phyloP scores from a whole-genome alignment of 1,140 invertebrate species.

The Octopus sinensis region DNA sequence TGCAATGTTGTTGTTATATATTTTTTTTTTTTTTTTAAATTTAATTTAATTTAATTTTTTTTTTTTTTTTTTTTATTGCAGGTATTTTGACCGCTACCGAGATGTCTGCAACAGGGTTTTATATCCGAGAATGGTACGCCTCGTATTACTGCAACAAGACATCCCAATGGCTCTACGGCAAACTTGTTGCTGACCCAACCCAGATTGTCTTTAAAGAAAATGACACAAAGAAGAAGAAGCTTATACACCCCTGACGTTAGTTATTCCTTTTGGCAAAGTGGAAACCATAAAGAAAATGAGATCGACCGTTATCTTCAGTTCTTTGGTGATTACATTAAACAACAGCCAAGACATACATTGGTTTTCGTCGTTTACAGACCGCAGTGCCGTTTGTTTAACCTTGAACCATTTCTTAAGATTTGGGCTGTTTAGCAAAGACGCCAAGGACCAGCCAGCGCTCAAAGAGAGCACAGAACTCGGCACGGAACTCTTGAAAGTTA shows the following conservation, averaged over 20 bases:
- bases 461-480: constrained; percentile 27
- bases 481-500: constrained; percentile 22
- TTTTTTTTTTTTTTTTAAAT: too few species aligned
- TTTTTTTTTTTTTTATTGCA: too few species aligned
- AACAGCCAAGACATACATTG: constrained; percentile 25
- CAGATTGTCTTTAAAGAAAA: constrained; percentile 17
- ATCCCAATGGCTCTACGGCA: constrained; percentile 29
- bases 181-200: constrained; percentile 9
- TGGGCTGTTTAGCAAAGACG: background rate
- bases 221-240: background rate
- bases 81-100: too few species aligned
- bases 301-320: constrained; percentile 28
- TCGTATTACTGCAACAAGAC: constrained; percentile 25
- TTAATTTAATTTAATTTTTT: too few species aligned
- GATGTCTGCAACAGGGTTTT: too few species aligned
- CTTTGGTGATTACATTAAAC: constrained; percentile 21
- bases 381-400: constrained; percentile 15
- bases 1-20: too few species aligned
- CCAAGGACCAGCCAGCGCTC: background rate
- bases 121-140: constrained; percentile 18
- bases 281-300: constrained; percentile 25
- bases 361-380: constrained; percentile 31
- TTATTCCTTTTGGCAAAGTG: constrained; percentile 18
- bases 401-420: constrained; percentile 27
- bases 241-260: background rate